Conservation (phyloP, 2,797 vertebrate species). For the Halcyon chelicuti region DNA sequence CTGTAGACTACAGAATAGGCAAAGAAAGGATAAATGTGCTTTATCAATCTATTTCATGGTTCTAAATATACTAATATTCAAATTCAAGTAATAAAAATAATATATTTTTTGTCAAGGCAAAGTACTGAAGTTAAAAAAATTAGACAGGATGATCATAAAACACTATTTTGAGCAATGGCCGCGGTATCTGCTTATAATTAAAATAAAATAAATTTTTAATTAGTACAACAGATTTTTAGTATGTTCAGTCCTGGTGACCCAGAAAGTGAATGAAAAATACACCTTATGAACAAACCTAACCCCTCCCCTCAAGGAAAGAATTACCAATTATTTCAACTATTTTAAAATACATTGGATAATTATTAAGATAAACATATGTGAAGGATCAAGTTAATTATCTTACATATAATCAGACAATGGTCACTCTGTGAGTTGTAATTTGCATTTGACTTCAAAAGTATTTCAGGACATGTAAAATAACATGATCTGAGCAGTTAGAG, state of each 20-base stretch:
- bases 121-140: background rate
- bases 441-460: constrained; percentile 82
- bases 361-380: constrained; percentile 72
- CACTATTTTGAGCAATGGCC: background rate
- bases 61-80: background rate
- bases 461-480: constrained; percentile 78
- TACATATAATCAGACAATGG: constrained; percentile 73
- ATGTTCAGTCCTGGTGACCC: background rate
- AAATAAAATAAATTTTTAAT: background rate
- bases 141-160: background rate
- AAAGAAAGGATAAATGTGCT: background rate
- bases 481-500: constrained; percentile 73
- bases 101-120: background rate
- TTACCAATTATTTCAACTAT: constrained; percentile 38
- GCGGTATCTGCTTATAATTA: background rate
- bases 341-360: constrained; percentile 57
- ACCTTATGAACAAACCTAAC: background rate
- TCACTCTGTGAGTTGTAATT: constrained; percentile 83
- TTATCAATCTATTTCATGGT: background rate
- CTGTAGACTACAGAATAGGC: background rate
- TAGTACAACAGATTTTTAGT: background rate
- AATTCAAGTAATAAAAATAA: background rate
- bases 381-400: constrained; percentile 75
- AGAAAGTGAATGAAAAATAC: background rate
- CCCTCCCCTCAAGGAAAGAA: background rate